Base-by-base conservation (phyloP, 2,888 invertebrate genomes). In the Xanthia icteritia region DNA sequence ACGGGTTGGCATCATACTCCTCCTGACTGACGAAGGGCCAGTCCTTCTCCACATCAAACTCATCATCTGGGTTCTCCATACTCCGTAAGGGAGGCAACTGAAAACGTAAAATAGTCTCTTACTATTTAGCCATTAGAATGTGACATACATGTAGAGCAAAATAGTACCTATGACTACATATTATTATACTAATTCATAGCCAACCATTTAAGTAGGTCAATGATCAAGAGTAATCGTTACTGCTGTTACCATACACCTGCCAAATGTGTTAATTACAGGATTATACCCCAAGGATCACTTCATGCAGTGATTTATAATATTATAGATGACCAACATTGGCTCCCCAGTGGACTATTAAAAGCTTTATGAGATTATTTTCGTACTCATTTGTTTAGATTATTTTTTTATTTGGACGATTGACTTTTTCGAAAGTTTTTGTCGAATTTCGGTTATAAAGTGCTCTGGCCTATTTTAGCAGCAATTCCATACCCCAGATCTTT, bases 1-100 rank as follows among this genome's bases (percentile, higher is more conserved):
- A 97, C 1, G 98, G 98, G 94, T 98, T 97, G 5, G 97, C 96
- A 76, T 97, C 96, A 80, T 97, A 97, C 84, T 97, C 97, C 48
- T 97, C 97, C 88, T 97, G 97, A 0, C 97, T 96, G 0, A 98
- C 97, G 51, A 97, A 97, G 0, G 97, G 97, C 94, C 98, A 98
- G 90, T 98, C 98, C 81, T 98, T 98, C 77, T 98, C 98, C 73
- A 98, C 97, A 88, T 98, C 98, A 90, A 98, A 98, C 89, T 98
- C 98, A 54, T 98, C 98, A 68, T 98, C 98, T 0, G 98, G 98
- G 93, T 98, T 98, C 92, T 98, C 98, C 97, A 98, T 97, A 0
- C 97, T 97, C 90, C 97, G 97, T 68, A 99, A 96, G 39, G 97
- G 98, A 0, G 98, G 98, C 61, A 99, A 92, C 98, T 98, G 31